Evolutionary conservation across 1,140 invertebrate genomes (phyloP).

Genomic region (Pseudomyrmex sp.): DNA sequence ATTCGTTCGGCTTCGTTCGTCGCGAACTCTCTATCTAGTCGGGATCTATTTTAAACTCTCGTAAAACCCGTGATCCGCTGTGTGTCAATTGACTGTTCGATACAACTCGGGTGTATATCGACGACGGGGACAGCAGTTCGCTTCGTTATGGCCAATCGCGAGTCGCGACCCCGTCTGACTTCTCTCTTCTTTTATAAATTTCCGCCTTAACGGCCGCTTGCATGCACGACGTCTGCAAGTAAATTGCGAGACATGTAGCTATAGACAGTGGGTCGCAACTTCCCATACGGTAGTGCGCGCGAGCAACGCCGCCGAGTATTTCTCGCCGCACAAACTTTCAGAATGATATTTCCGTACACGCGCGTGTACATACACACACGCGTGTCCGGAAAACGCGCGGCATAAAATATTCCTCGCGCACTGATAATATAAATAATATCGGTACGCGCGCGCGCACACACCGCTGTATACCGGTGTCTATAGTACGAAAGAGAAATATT

Average conservation of each 20-base stretch:
- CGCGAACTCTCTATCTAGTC: neutral
- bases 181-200: slow-evolving; percentile 33
- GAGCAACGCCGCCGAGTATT: neutral
- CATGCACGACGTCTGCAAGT: slow-evolving; percentile 21
- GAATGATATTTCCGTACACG: slow-evolving; percentile 29
- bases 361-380: neutral
- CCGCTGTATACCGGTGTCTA: neutral
- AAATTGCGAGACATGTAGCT: slow-evolving; percentile 35
- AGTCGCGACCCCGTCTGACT: neutral
- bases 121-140: neutral
- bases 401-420: slow-evolving; percentile 34
- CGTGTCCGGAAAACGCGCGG: neutral
- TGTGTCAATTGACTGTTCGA: slow-evolving; percentile 28
- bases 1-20: slow-evolving; percentile 6
- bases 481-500: neutral
- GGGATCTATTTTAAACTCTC: slow-evolving; percentile 33
- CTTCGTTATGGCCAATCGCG: no score
- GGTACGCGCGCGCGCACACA: neutral
- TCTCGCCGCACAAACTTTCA: slow-evolving; percentile 31
- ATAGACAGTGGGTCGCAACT: slow-evolving; percentile 29
- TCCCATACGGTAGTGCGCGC: neutral
- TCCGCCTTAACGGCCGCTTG: neutral
- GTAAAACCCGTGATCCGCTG: slow-evolving; percentile 23
- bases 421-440: slow-evolving; percentile 19
- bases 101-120: neutral